These are phyloP conservation scores for Pteronotus mesoamericanus DNA, from an alignment of 2,797 vertebrate species.

Conservation along the genomic window DNA sequence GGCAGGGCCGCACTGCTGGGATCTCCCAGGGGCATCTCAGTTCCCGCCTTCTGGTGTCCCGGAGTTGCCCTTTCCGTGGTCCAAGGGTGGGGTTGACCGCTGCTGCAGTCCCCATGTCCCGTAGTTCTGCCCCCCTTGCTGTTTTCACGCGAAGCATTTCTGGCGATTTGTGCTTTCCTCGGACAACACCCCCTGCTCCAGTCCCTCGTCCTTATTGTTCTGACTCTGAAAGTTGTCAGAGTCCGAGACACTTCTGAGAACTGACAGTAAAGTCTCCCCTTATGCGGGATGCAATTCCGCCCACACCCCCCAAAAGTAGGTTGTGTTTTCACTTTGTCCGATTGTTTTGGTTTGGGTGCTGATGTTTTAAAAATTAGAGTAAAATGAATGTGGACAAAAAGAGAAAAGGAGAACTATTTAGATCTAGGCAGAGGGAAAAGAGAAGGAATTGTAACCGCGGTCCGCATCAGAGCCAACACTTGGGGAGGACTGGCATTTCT, in stretches of 20 bases:
- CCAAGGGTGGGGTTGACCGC: neutral
- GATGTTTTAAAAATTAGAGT: neutral
- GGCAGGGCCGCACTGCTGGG: neutral
- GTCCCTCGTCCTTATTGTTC: neutral
- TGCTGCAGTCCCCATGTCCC: neutral
- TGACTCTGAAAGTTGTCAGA: slow-evolving; percentile 61
- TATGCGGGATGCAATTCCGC: neutral
- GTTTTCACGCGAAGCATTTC: slow-evolving; percentile 8
- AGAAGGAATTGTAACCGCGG: neutral
- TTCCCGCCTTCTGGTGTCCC: slow-evolving; percentile 5
- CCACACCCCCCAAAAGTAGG: neutral
- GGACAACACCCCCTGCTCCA: neutral
- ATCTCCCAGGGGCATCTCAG: neutral
- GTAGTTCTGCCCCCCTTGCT: neutral
- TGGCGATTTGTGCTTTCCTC: neutral
- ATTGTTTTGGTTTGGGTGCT: slow-evolving; percentile 21
- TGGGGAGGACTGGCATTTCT: neutral
- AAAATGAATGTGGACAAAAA: neutral
- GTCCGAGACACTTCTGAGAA: slow-evolving; percentile 48
- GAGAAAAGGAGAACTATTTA: neutral
- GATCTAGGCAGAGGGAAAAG: neutral
- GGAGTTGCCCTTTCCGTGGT: neutral
- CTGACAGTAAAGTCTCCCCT: slow-evolving; percentile 42
- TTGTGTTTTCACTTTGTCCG: slow-evolving; percentile 16
- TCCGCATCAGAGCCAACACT: neutral